Conservation (phyloP, 2,888 invertebrate genomes). For the Oligia latruncula region DNA sequence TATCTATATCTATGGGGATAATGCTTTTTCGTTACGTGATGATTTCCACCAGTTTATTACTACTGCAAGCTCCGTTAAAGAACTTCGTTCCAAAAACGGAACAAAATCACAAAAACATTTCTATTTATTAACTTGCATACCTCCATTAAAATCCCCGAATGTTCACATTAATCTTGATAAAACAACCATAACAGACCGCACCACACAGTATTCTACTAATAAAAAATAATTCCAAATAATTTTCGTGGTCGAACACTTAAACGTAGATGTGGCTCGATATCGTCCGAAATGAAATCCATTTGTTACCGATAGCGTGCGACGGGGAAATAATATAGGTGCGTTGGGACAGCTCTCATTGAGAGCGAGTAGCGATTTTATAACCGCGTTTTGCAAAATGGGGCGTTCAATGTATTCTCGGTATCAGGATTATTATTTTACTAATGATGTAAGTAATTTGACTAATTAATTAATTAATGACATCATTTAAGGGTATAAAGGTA, state of each 20-base stretch:
- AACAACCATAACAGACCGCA: slow-evolving; percentile 45
- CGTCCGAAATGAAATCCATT: slow-evolving; percentile 68
- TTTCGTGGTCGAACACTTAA: slow-evolving; percentile 55
- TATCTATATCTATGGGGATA: too few species aligned
- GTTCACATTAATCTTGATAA: slow-evolving; percentile 51
- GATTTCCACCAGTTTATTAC: too few species aligned
- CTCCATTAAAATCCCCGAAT: slow-evolving; percentile 4
- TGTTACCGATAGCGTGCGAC: slow-evolving; percentile 68
- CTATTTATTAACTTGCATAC: slow-evolving; percentile 32
- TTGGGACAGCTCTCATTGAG: slow-evolving; percentile 12
- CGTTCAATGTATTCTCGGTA: too few species aligned
- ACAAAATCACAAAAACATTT: neutral
- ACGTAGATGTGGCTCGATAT: slow-evolving; percentile 62
- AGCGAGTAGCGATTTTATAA: slow-evolving; percentile 37
- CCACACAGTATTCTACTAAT: slow-evolving; percentile 38
- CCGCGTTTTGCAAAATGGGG: neutral
- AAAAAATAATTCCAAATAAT: slow-evolving; percentile 56
- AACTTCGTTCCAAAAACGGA: neutral
- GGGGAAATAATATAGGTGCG: slow-evolving; percentile 63
- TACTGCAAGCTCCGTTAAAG: too few species aligned
- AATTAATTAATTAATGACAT: too few species aligned
- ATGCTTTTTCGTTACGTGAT: too few species aligned
- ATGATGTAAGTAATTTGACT: too few species aligned
- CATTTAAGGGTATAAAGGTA: too few species aligned
- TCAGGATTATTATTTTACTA: too few species aligned